Base-by-base conservation (phyloP, 2,888 invertebrate genomes). In the Erebia ligea region DNA sequence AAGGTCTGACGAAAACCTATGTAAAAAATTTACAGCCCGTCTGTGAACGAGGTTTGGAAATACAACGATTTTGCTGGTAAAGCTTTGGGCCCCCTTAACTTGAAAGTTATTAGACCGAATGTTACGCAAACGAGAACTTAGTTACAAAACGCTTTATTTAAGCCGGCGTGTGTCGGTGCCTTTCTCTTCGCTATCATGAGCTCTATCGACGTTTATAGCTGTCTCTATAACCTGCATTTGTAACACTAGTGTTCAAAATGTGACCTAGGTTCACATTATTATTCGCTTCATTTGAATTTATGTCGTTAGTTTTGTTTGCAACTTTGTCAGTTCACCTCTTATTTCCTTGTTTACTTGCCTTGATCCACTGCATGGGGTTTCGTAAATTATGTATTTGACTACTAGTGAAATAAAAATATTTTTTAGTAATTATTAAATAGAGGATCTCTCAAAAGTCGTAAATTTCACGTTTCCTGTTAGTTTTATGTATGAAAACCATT, bases 71-170 rank as follows among this genome's bases (percentile, higher is more conserved):
- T 34, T 34, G 34, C 34, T 34, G 34, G 34, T 6, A 34, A 34
- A 6, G 34, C 34, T 34, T 34, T 1, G 34, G 34, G 34, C 1
- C 34, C 34, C 34, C 34, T 34, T 71, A 67, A 67, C 64, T 77
- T 73, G 77, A 79, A 78, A 78, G 79, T 78, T 78, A 77, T 79
- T 78, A 77, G 82, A 81, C 78, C 81, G 76, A 80, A 79, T 71
- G 77, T 84, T 84, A 78, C 80, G 79, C 73, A 83, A 84, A 67
- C 58, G 67, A 75, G 76, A 79, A 78, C 80, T 81, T 78, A 75
- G 78, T 82, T 85, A 83, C 85, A 83, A 84, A 85, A 86, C 79
- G 76, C 70, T 79, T 77, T 79, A 79, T 79, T 76, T 75, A 71
- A 70, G 68, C 67, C 70, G 75, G 67, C 58, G 70, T 76, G 71